These are phyloP conservation scores for Maniola hyperantus DNA, from an alignment of 2,888 invertebrate species.

Conservation along the genomic window DNA sequence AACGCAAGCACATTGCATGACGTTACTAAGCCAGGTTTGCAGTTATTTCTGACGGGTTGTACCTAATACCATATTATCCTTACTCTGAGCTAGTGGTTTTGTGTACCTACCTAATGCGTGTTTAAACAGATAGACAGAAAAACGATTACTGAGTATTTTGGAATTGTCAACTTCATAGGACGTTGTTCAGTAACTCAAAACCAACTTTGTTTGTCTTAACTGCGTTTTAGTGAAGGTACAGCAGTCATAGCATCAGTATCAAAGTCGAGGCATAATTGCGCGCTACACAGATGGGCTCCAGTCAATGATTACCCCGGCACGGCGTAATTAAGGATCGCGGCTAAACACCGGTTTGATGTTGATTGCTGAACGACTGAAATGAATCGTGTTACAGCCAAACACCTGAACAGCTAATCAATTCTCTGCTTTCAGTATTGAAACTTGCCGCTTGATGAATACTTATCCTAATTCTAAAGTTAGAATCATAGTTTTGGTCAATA, in stretches of 20 bases:
- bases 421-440: not conserved
- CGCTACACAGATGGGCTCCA: constrained; percentile 31
- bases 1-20: too few relatives aligned
- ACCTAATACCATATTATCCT: too few relatives aligned
- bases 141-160: not conserved
- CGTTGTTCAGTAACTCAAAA: not conserved
- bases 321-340: constrained; percentile 36
- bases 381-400: constrained; percentile 14
- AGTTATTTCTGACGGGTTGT: too few relatives aligned
- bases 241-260: constrained; percentile 30
- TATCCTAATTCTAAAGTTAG: too few relatives aligned
- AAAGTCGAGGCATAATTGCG: constrained; percentile 37
- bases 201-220: not conserved
- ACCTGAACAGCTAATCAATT: constrained; percentile 1
- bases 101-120: not conserved
- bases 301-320: constrained; percentile 40
- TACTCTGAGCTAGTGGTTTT: too few relatives aligned
- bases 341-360: constrained; percentile 31
- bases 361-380: constrained; percentile 26
- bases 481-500: too few relatives aligned
- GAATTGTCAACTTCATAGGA: not conserved
- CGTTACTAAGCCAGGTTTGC: too few relatives aligned
- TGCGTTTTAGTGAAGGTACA: not conserved
- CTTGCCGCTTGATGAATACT: not conserved
- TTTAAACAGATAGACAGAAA: not conserved